phyloP scores from a whole-genome alignment of 92 coral and sea anemone species.

The Hydrozoanthus gracilis region DNA sequence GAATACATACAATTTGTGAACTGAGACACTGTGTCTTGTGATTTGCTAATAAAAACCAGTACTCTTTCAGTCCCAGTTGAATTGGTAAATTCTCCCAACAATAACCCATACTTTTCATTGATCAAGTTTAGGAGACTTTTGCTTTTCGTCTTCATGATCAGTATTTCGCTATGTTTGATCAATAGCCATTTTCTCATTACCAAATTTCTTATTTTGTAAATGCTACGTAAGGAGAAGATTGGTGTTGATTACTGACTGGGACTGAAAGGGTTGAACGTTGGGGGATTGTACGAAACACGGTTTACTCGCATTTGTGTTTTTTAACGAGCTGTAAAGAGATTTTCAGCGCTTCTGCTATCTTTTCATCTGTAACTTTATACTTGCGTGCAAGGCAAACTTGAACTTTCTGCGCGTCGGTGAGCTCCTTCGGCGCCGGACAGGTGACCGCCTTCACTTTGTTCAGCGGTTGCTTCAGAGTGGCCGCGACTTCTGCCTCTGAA shows the following conservation, averaged over 20 bases:
- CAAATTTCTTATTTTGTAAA: too few relatives aligned
- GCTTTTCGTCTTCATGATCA: too few relatives aligned
- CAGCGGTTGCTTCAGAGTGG: neutral
- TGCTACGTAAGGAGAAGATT: neutral
- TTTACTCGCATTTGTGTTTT: conserved; percentile 37
- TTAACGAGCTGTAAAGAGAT: neutral
- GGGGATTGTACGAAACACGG: neutral
- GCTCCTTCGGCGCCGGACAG: conserved; percentile 12
- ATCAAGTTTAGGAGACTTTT: too few relatives aligned
- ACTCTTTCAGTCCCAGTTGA: too few relatives aligned
- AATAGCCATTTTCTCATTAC: too few relatives aligned
- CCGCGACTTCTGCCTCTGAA: neutral
- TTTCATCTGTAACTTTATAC: neutral
- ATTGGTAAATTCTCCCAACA: too few relatives aligned
- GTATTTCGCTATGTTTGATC: too few relatives aligned
- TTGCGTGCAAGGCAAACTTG: conserved; percentile 26
- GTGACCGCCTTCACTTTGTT: conserved; percentile 23
- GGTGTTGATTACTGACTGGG: neutral
- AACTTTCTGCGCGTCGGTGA: neutral
- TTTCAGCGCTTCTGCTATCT: neutral
- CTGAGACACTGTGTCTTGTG: too few relatives aligned
- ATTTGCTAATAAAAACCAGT: too few relatives aligned
- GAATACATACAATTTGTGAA: too few relatives aligned
- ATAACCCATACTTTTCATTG: too few relatives aligned
- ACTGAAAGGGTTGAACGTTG: neutral